Evolutionary conservation across 2,797 vertebrate species (phyloP).

Genomic region (Somateria mollissima): DNA sequence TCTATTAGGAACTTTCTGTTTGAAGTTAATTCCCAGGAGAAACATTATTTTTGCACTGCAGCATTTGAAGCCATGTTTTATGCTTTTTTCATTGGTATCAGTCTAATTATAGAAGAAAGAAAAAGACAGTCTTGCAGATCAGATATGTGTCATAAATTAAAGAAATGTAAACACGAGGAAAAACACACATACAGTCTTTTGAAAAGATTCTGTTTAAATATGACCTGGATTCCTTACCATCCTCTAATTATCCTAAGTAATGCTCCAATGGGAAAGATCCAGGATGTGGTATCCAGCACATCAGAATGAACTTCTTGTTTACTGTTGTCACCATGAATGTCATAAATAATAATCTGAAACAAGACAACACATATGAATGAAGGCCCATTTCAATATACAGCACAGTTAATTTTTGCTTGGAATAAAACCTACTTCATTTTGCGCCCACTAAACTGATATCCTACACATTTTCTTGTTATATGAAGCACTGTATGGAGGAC

Average conservation of each 20-base stretch:
- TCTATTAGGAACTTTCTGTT: conserved; percentile 4
- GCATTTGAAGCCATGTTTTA: neutral
- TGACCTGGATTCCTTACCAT: conserved; percentile 82
- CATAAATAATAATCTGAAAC: conserved; percentile 85
- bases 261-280: conserved; percentile 77
- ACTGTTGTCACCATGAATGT: conserved; percentile 75
- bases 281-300: conserved; percentile 77
- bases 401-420: neutral
- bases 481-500: neutral
- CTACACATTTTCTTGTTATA: neutral
- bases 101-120: neutral
- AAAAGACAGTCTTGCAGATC: neutral
- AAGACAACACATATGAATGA: conserved; percentile 45
- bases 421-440: neutral
- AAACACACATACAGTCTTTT: neutral
- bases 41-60: neutral
- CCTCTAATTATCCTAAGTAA: conserved; percentile 84
- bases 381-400: conserved; percentile 23
- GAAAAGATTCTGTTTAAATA: conserved; percentile 11
- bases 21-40: neutral
- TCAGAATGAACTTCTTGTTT: conserved; percentile 81
- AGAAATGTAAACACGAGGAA: neutral
- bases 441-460: neutral
- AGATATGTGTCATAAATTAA: neutral
- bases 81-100: neutral